Percentiles rank a stretch among this genome's conserved stretches.
Conservation (phyloP, 2,113 vertebrate species). For the Misgurnus mizolepis region DNA sequence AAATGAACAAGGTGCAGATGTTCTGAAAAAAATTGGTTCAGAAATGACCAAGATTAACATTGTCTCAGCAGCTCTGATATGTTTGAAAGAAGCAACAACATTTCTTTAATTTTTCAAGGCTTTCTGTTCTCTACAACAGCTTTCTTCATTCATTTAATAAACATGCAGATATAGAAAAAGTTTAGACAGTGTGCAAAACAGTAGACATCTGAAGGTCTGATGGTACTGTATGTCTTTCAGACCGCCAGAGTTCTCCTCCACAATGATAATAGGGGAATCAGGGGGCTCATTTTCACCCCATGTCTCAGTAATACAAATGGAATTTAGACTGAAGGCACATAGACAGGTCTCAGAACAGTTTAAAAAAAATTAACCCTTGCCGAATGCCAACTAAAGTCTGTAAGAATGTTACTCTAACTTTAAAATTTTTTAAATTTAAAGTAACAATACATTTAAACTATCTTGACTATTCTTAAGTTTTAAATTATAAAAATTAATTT, state of each 20-base stretch:
- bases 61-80: slow-evolving; percentile 54
- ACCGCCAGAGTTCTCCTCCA: slow-evolving; percentile 74
- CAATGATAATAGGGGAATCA: slow-evolving; percentile 74
- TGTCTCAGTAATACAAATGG: slow-evolving; percentile 23
- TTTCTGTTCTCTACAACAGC: slow-evolving; percentile 46
- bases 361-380: too few relatives aligned
- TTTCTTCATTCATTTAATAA: slow-evolving; percentile 16
- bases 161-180: slow-evolving; percentile 50
- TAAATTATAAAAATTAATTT: too few relatives aligned
- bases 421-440: too few relatives aligned
- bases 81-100: slow-evolving; percentile 56
- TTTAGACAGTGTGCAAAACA: slow-evolving; percentile 62
- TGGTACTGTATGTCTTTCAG: slow-evolving; percentile 68
- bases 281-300: slow-evolving; percentile 1
- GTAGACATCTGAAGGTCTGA: slow-evolving; percentile 67
- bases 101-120: slow-evolving; percentile 55
- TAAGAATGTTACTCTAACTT: too few relatives aligned
- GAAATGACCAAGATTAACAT: slow-evolving; percentile 42
- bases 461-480: too few relatives aligned
- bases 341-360: slow-evolving; percentile 3
- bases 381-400: too few relatives aligned
- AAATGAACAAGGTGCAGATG: slow-evolving; percentile 19
- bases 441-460: too few relatives aligned
- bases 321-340: background rate
- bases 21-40: slow-evolving; percentile 25